Conservation (phyloP, 2,113 vertebrate species). For the Electrona antarctica region DNA sequence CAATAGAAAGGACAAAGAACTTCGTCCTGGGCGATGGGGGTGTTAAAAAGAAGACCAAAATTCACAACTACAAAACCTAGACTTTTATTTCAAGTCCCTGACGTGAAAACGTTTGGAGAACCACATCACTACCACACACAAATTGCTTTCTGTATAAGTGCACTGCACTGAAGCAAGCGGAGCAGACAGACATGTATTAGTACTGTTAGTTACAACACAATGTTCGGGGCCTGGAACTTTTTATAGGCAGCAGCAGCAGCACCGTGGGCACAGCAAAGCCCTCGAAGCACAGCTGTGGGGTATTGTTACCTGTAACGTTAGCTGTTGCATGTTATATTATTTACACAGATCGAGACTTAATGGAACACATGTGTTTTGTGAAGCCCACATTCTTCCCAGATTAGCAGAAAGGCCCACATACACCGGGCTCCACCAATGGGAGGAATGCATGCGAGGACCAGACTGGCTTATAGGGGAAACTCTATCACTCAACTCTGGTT, state of each 20-base stretch:
- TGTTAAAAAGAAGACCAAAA: no score
- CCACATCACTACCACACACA: no score
- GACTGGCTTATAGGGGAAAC: constrained; percentile 63
- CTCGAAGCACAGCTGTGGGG: constrained; percentile 67
- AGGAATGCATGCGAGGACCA: constrained; percentile 70
- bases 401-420: constrained; percentile 67
- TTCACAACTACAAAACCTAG: no score
- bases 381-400: constrained; percentile 75
- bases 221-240: constrained; percentile 41
- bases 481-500: constrained; percentile 61
- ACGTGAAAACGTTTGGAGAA: no score
- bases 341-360: constrained; percentile 74
- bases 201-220: constrained; percentile 18
- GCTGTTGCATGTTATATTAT: constrained; percentile 76
- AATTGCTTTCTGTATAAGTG: no score
- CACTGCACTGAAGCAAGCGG: background rate
- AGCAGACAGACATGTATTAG: no score
- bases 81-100: no score
- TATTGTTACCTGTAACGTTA: constrained; percentile 77
- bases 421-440: constrained; percentile 64
- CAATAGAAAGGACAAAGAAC: no score
- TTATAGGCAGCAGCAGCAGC: constrained; percentile 43
- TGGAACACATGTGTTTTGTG: constrained; percentile 76
- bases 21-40: no score
- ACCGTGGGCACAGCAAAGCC: constrained; percentile 60